Evolutionary conservation across 2,888 invertebrate species (phyloP), one percentile per base, ranked within the genome.

Genomic region (Lottia gigantea): DNA sequence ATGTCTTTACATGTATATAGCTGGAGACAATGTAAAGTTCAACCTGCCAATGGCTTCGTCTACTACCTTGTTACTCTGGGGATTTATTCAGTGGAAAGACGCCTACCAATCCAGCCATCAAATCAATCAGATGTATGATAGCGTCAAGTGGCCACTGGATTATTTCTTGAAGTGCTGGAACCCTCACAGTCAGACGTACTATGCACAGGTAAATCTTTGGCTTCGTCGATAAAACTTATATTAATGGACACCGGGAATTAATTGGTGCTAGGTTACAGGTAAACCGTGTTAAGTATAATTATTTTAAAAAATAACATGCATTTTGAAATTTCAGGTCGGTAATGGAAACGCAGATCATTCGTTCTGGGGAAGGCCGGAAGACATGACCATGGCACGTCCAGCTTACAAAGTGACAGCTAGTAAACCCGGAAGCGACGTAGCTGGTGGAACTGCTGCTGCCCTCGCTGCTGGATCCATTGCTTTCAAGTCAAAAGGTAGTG

Each of bases 281-380:
- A n/a, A n/a, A n/a, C n/a, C n/a, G n/a, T n/a, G n/a, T n/a, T n/a
- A n/a, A n/a, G n/a, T n/a, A n/a, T n/a, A n/a, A n/a, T n/a, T n/a
- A n/a, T n/a, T n/a, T n/a, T n/a, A n/a, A n/a, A n/a, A n/a, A n/a
- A n/a, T n/a, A n/a, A n/a, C n/a, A n/a, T n/a, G n/a, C n/a, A n/a
- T n/a, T 40, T 11, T 40, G 40, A 40, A 40, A 40, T 40, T 40
- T n/a, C 69, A 86, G 86, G 83, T 85, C 6, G 87, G 85, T 11
- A 81, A 84, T 80, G 92, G 92, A 69, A 83, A 87, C 23, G 80
- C 89, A 16, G 92, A 92, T 80, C 92, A 92, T 78, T 84, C 87
- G 0, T 91, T 89, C 81, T 92, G 92, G 92, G 92, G 91, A 2
- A 87, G 92, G 66, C 92, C 92, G 4, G 92, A 92, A 83, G 91